Percentiles rank a stretch among this genome's conserved stretches.
Evolutionary conservation across 2,113 vertebrate species (phyloP).

Genomic region (Bothrops jararaca): DNA sequence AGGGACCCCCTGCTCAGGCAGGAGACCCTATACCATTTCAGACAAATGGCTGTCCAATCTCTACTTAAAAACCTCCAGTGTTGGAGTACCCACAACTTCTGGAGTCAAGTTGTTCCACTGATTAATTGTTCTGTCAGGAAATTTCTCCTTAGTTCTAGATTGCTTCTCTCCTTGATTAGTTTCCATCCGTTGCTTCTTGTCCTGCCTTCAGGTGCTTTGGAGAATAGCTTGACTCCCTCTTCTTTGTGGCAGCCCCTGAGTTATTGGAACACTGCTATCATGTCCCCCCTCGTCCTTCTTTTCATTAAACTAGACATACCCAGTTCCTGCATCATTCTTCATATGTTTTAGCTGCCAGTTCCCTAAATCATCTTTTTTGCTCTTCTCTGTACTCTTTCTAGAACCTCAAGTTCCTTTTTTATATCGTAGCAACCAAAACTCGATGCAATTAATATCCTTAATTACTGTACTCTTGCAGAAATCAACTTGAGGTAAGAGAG

Average conservation of each 20-base stretch:
- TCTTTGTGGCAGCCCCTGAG: background rate
- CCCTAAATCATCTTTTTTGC: no score
- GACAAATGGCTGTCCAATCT: background rate
- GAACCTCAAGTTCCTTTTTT: background rate
- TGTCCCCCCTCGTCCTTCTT: background rate
- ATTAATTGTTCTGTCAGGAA: background rate
- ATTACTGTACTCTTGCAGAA: background rate
- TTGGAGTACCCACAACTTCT: background rate
- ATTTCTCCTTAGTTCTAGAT: background rate
- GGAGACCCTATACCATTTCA: background rate
- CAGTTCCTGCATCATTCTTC: background rate
- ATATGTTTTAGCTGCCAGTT: background rate
- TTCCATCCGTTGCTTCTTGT: background rate
- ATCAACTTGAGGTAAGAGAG: background rate
- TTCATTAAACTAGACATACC: background rate
- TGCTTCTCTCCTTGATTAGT: background rate
- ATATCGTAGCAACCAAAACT: background rate
- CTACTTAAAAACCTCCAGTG: background rate
- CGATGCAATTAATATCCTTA: background rate
- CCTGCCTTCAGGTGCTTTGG: background rate
- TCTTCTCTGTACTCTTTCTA: background rate
- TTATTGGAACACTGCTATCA: background rate
- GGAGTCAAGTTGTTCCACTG: background rate
- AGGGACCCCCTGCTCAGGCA: background rate
- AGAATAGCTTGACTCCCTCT: background rate